A percentile compares a stretch with the other conserved stretches of the same genome.
phyloP scores from a whole-genome alignment of 1,140 invertebrate genomes.

The Zaprionus ghesquierei region DNA sequence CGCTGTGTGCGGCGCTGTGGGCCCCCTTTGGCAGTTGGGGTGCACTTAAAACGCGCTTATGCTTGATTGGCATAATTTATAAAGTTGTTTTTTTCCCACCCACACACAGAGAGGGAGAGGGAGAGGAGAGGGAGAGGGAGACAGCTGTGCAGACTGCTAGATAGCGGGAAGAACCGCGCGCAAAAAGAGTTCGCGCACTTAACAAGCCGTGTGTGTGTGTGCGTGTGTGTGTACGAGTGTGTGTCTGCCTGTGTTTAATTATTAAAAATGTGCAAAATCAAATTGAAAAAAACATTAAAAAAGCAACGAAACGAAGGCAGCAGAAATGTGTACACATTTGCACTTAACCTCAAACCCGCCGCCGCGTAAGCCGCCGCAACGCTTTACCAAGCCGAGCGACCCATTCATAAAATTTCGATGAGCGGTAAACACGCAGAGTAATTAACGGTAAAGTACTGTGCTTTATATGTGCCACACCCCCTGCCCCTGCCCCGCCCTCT shows the following conservation, averaged over 20 bases:
- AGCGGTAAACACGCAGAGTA: conserved; percentile 79
- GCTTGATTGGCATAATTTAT: conserved; percentile 79
- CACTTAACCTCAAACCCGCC: conserved; percentile 64
- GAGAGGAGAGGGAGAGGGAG: conserved; percentile 11
- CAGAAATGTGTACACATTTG: conserved; percentile 61
- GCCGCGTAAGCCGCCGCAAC: conserved; percentile 4
- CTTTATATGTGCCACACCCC: conserved; percentile 51
- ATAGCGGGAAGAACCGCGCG: conserved; percentile 14
- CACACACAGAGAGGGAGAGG: conserved; percentile 11
- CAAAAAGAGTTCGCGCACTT: conserved; percentile 32
- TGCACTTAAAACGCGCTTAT: conserved; percentile 79
- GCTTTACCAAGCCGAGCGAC: conserved; percentile 5
- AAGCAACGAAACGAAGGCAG: no score
- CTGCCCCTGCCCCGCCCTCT: neutral
- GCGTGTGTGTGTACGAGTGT: neutral
- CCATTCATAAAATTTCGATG: conserved; percentile 79
- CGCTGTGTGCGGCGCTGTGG: no score
- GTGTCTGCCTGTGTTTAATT: conserved; percentile 48
- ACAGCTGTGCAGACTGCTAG: conserved; percentile 37
- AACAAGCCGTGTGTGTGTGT: conserved; percentile 24
- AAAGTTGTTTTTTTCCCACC: conserved; percentile 54
- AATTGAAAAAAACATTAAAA: conserved; percentile 47
- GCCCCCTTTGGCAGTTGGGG: conserved; percentile 55
- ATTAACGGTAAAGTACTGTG: conserved; percentile 73
- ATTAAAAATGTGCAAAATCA: conserved; percentile 72